Base-by-base conservation (phyloP, 2,888 invertebrate genomes). In the Tenthredo amoena region DNA sequence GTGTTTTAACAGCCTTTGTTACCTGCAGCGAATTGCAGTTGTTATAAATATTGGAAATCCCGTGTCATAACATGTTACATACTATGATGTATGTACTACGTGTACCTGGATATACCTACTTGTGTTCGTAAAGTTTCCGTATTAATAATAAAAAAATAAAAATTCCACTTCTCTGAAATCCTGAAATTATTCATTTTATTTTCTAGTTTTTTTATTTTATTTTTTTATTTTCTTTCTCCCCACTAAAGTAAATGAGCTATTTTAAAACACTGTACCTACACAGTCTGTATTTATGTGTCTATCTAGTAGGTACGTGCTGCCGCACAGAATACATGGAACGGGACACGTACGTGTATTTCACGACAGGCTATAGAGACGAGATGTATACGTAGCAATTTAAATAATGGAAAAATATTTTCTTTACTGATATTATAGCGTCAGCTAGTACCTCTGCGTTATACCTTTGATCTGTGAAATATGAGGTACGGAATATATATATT, bases 321-420 rank as follows among this genome's bases (percentile, higher is more conserved):
- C n/a, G 50, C 50, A 50, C 50, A 50, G 50, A 50, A 50, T 50
- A 50, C 18, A 21, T 62, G 26, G 26, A 62, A 10, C 10, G 62
- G 26, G 62, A 62, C 9, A 21, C 10, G n/a, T 21, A 10, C 21
- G 21, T 18, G 50, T 62, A 62, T 62, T 62, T 62, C 62, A 62
- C 62, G 62, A 62, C 62, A 62, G 9, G 21, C 62, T 26, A 62
- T 21, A 62, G n/a, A 62, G 21, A 26, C 10, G 68, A 68, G 12
- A 9, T 10, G 15, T 26, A 65, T 12, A 62, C 2, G 65, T 58
- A 15, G 68, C 68, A 68, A 34, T 68, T 34, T 68, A 68, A 68
- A 68, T 68, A 68, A 68, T 68, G 26, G 68, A 68, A 68, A 68
- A 68, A 68, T 26, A 68, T 26, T 15, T 31, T 18, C 31, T 31